Evolutionary conservation across 1,140 invertebrate species (phyloP).

Genomic region (Varroa destructor): DNA sequence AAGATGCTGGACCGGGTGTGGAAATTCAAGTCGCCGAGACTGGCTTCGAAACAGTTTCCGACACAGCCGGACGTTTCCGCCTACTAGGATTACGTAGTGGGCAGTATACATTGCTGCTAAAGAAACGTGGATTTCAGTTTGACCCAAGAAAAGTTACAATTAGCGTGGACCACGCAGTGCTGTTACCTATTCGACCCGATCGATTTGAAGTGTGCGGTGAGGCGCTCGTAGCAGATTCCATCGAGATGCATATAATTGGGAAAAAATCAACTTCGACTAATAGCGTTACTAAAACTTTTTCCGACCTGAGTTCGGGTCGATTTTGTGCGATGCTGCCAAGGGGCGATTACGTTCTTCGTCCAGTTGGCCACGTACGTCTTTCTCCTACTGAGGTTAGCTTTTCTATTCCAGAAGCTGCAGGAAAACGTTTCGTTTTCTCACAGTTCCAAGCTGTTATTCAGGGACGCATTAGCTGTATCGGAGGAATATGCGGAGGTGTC

Average conservation of each 20-base stretch:
- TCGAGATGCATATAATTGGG: not conserved
- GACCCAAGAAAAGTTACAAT: not conserved
- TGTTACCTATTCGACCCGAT: not conserved
- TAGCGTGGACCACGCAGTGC: not conserved
- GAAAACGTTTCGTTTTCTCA: constrained; percentile 5
- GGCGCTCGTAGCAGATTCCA: not conserved
- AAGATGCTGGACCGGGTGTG: not conserved
- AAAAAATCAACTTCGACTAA: too few relatives aligned
- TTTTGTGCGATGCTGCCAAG: not conserved
- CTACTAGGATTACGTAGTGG: not conserved
- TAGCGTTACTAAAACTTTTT: not conserved
- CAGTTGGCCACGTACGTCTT: not conserved
- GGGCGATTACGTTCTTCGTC: not conserved
- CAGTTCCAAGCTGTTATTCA: constrained; percentile 3
- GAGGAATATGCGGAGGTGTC: not conserved
- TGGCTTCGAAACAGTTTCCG: constrained; percentile 2
- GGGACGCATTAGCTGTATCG: not conserved
- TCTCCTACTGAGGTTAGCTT: not conserved
- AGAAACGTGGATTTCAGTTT: constrained; percentile 2
- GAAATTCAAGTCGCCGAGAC: constrained; percentile 1
- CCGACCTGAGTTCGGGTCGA: constrained; percentile 14
- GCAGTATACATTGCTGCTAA: not conserved
- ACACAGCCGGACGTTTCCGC: not conserved
- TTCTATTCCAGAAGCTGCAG: not conserved
- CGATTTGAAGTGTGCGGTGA: constrained; percentile 17